Base-by-base conservation (phyloP, 1,140 invertebrate species). In the Melanaphis sacchari region DNA sequence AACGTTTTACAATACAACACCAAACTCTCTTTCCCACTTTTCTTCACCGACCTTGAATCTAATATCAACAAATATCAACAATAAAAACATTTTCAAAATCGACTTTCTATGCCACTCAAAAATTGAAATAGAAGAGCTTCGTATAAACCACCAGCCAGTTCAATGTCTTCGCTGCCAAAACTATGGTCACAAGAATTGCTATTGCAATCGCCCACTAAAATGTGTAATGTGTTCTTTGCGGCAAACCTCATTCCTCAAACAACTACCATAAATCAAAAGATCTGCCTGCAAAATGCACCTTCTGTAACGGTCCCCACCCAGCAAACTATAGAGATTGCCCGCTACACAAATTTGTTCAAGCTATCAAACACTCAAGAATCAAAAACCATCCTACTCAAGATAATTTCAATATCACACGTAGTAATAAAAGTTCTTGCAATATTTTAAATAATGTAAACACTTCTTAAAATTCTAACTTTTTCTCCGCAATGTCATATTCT, bases 71-170 rank as follows among this genome's bases (percentile, higher is more conserved):
- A 82, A 76, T 49, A 40, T 40, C 22, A 93, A 87, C 18, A 87
- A 93, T 21, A 93, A 93, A 87, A 49, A 93, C 41, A 93, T 93
- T 52, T 93, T 81, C 36, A 87, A 93, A 41, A 43, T 89, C 26
- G 11, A 93, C 24, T 24, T 43, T n/a, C n/a, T 93, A 8, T 82
- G 22, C 24, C 26, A 93, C 22, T 43, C 43, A 43, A 93, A 81
- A 93, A 24, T 84, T 26, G 31, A 59, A 59, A 40, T 92, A 22
- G 91, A 92, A 92, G 54, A 59, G 2, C 91, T 9, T 54, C 40
- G 36, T 9, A n/a, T 40, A 43, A 59, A 54, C 36, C 24, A 54
- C 18, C 41, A 90, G 2, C 49, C 59, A 59, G 26, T 90, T 52
- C 52, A 90, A 49, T 90, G 52, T 18, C 38, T 43, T 9, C 43